These are phyloP conservation scores for Nemopilema nomurai DNA, from an alignment of 30 jellyfish, hydroid and myxozoan species.

Conservation along the genomic window DNA sequence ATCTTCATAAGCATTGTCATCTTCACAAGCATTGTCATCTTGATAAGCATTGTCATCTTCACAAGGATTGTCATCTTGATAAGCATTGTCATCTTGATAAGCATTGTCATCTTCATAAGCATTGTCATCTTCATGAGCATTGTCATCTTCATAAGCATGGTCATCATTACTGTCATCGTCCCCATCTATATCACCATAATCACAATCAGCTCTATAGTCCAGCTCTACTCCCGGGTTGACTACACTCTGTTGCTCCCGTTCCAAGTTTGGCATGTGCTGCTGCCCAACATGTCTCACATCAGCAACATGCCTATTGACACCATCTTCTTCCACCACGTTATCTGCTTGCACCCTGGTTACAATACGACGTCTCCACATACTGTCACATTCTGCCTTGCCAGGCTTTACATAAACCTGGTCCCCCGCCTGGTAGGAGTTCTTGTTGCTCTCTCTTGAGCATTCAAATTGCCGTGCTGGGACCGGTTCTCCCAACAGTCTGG, in stretches of 20 bases:
- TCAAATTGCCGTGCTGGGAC: slow-evolving; percentile 15
- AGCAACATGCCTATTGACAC: slow-evolving; percentile 7
- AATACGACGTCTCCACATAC: slow-evolving; percentile 4
- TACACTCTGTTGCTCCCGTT: slow-evolving; percentile 12
- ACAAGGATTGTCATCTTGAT: no score
- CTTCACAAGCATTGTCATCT: no score
- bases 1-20: no score
- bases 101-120: no score
- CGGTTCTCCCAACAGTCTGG: slow-evolving; percentile 12
- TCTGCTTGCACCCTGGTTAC: slow-evolving; percentile 16
- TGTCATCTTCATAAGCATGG: slow-evolving; percentile 9
- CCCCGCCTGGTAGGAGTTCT: slow-evolving; percentile 15
- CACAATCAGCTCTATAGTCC: slow-evolving; percentile 22
- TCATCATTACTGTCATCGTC: slow-evolving; percentile 9
- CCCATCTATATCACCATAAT: neutral
- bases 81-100: no score
- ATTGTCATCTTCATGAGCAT: slow-evolving; percentile 2
- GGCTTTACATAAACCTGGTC: slow-evolving; percentile 18
- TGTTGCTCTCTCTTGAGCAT: neutral
- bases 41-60: no score
- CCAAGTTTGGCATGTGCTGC: slow-evolving; percentile 20
- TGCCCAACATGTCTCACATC: slow-evolving; percentile 27
- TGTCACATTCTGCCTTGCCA: slow-evolving; percentile 4
- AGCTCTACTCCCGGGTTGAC: slow-evolving; percentile 27
- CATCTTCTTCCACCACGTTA: slow-evolving; percentile 12